Percentiles rank a stretch among this genome's conserved stretches.
Conservation (phyloP, 1,140 invertebrate genomes). For the Maconellicoccus hirsutus region DNA sequence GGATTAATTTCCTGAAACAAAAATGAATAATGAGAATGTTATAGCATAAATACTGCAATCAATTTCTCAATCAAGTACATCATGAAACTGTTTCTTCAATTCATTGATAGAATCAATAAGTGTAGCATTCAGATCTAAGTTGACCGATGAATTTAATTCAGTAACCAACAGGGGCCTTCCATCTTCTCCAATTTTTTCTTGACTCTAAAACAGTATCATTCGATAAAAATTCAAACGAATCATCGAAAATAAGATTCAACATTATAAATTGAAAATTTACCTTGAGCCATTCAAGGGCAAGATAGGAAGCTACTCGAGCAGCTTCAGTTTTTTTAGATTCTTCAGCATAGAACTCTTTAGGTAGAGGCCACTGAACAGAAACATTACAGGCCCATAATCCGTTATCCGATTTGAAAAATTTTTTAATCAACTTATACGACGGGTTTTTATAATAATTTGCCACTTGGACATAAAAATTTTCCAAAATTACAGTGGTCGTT, state of each 20-base stretch:
- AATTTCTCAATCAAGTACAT: neutral
- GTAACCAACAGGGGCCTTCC: neutral
- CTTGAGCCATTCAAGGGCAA: conserved; percentile 7
- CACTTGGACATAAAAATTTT: conserved; percentile 14
- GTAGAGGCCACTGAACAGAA: neutral
- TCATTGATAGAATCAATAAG: neutral
- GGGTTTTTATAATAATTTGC: conserved; percentile 11
- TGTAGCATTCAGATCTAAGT: neutral
- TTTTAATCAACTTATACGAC: neutral
- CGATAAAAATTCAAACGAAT: no score
- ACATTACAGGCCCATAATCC: neutral
- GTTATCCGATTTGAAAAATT: neutral
- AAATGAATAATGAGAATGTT: neutral
- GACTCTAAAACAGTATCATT: neutral
- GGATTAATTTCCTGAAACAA: neutral
- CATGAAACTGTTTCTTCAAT: neutral
- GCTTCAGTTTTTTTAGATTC: conserved; percentile 16
- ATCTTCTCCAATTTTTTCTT: neutral
- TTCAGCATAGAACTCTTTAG: neutral
- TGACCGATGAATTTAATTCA: neutral
- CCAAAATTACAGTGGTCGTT: neutral
- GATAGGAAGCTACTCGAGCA: neutral
- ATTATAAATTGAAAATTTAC: neutral
- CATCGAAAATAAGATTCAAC: no score
- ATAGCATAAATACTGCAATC: neutral